Base-by-base conservation (phyloP, 2,797 vertebrate genomes). In the Trichosurus vulpecula region DNA sequence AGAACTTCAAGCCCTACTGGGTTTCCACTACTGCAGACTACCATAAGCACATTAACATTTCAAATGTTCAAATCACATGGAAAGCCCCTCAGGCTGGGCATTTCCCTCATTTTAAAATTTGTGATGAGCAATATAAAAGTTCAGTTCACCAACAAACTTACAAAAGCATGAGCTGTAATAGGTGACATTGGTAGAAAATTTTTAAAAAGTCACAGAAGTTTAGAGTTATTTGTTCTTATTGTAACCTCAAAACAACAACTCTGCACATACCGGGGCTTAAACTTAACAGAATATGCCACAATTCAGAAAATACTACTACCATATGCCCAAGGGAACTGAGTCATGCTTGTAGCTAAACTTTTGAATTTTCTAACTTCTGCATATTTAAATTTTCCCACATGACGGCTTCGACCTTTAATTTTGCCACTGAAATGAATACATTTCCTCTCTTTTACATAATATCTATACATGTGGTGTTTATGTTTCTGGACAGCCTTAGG, bases 321-420 rank as follows among this genome's bases (percentile, higher is more conserved):
- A 51, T 89, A 61, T 57, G 95, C 95, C 96, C 13, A 0, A 54
- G 92, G 96, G 95, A 52, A 97, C 87, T 94, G 93, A 96, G 96
- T 94, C 95, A 92, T 22, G 54, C 90, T 89, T 87, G 54, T 93
- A 53, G 35, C 89, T 56, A 89, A 30, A 91, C 94, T 94, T 57
- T 91, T 96, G 95, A 95, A 91, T 94, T 95, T 95, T 94, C 53
- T 96, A 92, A 97, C 97, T 98, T 91, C 96, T 95, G 93, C 94
- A 55, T 47, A 90, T 96, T 97, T 97, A 96, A 96, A 97, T 96
- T 94, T 95, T 94, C 92, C 95, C 97, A 96, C 94, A 35, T 54
- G 4, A 51, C 16, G 16, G 74, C 66, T 90, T 93, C 93, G 47
- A 91, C 94, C 93, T 93, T 92, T 74, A 55, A 35, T 91, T 96